These are phyloP conservation scores for Agonopterix alstromeriana DNA, from an alignment of 2,888 invertebrate species.

Conservation along the genomic window DNA sequence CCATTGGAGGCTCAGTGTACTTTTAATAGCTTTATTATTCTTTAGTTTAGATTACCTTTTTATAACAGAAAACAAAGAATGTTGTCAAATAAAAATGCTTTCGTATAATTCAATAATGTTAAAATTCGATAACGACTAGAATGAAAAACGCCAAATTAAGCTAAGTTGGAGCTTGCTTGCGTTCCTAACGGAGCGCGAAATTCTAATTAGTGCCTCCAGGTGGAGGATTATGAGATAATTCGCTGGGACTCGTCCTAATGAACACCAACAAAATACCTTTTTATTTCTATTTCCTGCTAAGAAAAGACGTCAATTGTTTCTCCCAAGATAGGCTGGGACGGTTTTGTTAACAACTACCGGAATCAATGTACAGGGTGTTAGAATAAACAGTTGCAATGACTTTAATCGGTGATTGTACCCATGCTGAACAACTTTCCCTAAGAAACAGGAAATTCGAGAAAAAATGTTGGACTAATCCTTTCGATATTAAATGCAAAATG, in stretches of 20 bases:
- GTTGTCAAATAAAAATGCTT: too few species aligned
- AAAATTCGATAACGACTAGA: background rate
- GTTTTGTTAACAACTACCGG: background rate
- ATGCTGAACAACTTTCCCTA: too few species aligned
- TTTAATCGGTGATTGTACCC: too few species aligned
- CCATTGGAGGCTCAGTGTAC: too few species aligned
- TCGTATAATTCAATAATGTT: background rate
- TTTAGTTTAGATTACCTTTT: too few species aligned
- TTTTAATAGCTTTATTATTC: too few species aligned
- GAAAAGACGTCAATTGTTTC: constrained; percentile 1
- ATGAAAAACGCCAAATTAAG: constrained; percentile 9
- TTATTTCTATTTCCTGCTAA: constrained; percentile 10
- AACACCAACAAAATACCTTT: constrained; percentile 24
- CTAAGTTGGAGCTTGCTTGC: constrained; percentile 12
- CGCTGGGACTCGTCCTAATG: constrained; percentile 25
- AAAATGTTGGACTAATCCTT: too few species aligned
- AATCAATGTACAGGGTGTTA: too few species aligned
- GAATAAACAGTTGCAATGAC: too few species aligned
- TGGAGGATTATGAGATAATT: constrained; percentile 37
- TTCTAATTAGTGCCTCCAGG: constrained; percentile 41
- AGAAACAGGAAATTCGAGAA: too few species aligned
- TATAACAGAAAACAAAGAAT: too few species aligned
- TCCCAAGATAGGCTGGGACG: background rate
- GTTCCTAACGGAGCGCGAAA: constrained; percentile 25
- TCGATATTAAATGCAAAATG: too few species aligned